Evolutionary conservation across 1,140 invertebrate genomes (phyloP).

Genomic region (Pteromalus puparum): DNA sequence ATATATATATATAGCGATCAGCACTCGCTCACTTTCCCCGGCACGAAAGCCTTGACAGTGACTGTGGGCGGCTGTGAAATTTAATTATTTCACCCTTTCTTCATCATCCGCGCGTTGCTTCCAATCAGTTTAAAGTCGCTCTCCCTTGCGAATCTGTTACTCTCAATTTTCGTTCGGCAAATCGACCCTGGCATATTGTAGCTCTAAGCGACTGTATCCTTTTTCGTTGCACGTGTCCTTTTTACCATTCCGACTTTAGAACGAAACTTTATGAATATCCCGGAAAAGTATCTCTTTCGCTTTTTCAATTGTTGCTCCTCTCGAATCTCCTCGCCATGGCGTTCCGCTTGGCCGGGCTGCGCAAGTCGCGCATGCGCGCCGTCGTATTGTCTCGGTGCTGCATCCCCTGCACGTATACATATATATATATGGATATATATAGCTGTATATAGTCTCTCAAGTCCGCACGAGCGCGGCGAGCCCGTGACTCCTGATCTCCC

Average conservation of each 20-base stretch:
- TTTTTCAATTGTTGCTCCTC: slow-evolving; percentile 36
- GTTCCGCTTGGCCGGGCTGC: neutral
- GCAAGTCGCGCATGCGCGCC: neutral
- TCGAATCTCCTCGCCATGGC: neutral
- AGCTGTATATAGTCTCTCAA: neutral
- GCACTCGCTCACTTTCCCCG: slow-evolving; percentile 10
- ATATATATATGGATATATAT: too few relatives aligned
- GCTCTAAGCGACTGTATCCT: too few relatives aligned
- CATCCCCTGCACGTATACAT: neutral
- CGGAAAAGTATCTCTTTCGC: neutral
- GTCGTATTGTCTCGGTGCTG: neutral
- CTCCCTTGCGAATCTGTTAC: slow-evolving; percentile 45
- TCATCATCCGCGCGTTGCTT: slow-evolving; percentile 46
- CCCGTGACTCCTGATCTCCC: neutral
- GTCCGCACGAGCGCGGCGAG: neutral
- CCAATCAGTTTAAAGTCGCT: slow-evolving; percentile 50
- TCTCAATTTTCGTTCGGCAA: slow-evolving; percentile 43
- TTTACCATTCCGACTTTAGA: too few relatives aligned
- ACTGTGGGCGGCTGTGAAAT: slow-evolving; percentile 48
- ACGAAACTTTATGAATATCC: too few relatives aligned
- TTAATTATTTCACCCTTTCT: slow-evolving; percentile 52
- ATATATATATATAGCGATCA: too few relatives aligned
- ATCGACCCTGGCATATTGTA: slow-evolving; percentile 24
- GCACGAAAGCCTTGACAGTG: slow-evolving; percentile 40
- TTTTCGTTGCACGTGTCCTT: too few relatives aligned